Evolutionary conservation across 2,797 vertebrate genomes (phyloP), one percentile per base, ranked within the genome.

Genomic region (Periparus ater): DNA sequence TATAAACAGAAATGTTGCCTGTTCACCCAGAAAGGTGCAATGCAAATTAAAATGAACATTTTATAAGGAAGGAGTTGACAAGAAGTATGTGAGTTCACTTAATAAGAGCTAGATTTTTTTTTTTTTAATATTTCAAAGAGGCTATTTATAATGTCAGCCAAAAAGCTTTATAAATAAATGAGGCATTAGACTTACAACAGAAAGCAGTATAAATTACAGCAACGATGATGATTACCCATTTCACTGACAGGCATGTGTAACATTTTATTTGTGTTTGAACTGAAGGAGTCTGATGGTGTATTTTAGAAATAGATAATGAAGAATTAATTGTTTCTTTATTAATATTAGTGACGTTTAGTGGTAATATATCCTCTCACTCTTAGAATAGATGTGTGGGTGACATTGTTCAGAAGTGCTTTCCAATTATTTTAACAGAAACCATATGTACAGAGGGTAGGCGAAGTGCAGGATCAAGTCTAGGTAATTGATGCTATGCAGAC

Each of bases 331-430:
- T 94, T 96, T 96, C 94, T 96, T 96, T 82, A 89, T 91, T 95
- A 97, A 96, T 97, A 97, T 97, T 96, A 97, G 95, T 96, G 96
- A 97, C 10, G 36, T 97, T 97, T 96, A 96, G 95, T 91, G 89
- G 95, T 93, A 96, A 96, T 97, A 97, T 95, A 95, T 96, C 90
- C 91, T 96, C 93, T 97, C 80, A 68, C 88, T 97, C 72, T 88
- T 87, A 85, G 95, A 97, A 94, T 97, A 91, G 92, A 96, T 44
- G 92, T 98, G 97, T 97, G 96, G 92, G 93, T 97, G 97, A 97
- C 75, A 91, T 96, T 97, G 74, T 94, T 98, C 97, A 98, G 97
- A 97, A 96, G 82, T 73, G 54, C 95, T 93, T 96, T 96, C 95
- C 84, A 62, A 60, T 93, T 95, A 84, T 84, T 96, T 95, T 97